Evolutionary conservation across 2,888 invertebrate species (phyloP), one percentile per base, ranked within the genome.

Genomic region (Laspeyria flexula): DNA sequence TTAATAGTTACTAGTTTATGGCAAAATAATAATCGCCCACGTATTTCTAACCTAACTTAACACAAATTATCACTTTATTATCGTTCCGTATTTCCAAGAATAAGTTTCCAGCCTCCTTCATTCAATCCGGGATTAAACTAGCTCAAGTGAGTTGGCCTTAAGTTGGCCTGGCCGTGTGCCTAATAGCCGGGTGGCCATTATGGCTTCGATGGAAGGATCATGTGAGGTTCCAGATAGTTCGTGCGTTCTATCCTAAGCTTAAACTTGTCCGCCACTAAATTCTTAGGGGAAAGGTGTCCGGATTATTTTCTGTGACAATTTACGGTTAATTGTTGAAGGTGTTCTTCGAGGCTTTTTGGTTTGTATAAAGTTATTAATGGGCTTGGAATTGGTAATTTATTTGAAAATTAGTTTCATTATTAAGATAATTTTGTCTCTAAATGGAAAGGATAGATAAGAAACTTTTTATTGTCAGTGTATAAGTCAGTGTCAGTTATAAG

Each of bases 141-240:
- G 79, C 76, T 82, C 75, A 71, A 74, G 69, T 67, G 66, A 72
- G 72, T 77, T 65, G 55, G 61, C 63, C 58, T 71, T 60, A 65
- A 62, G 59, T 77, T 71, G 67, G 69, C 58, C 77, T 77, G 75
- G 69, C 76, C 59, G 60, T 55, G 64, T 71, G 78, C 75, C 83
- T 83, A 83, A 83, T 78, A 81, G 83, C 73, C 72, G 65, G 59
- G 61, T 59, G 60, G 69, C 80, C 74, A 85, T 83, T 83, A 76
- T 53, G 65, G 72, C 72, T 79, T 77, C 72, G 60, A 65, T 66
- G 60, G 60, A 55, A 70, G 77, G 80, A 79, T 84, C 79, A 79
- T 75, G 76, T 54, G 60, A 68, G 71, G 61, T 60, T 66, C 49
- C 64, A 65, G 69, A 73, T 61, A 66, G 71, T 71, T 71, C 63